These are phyloP conservation scores for Mystacornis crossleyi DNA, from an alignment of 2,113 vertebrate species.

Conservation along the genomic window DNA sequence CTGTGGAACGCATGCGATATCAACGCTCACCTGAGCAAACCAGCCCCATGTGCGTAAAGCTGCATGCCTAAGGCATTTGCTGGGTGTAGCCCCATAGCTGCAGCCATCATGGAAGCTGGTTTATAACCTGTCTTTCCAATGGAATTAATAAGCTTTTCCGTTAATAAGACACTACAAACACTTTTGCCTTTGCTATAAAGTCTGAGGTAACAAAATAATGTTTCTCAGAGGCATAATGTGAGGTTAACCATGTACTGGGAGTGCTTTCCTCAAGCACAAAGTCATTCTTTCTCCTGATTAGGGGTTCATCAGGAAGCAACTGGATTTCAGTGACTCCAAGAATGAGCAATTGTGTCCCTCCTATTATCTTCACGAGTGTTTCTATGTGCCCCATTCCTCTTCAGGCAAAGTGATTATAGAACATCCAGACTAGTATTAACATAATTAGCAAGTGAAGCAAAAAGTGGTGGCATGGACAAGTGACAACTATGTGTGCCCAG, in stretches of 20 bases:
- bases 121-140: not conserved
- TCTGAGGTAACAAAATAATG: not conserved
- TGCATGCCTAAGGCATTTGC: not conserved
- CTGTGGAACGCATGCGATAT: not conserved
- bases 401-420: not conserved
- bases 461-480: not conserved
- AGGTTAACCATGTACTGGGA: not conserved
- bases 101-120: not conserved
- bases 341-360: not conserved
- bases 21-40: not conserved
- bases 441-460: not conserved
- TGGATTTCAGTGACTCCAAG: not conserved
- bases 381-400: not conserved
- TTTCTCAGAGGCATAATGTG: not conserved
- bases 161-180: not conserved
- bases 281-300: not conserved
- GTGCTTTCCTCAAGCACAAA: not conserved
- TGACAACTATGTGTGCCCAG: fast-evolving
- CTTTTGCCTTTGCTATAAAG: not conserved
- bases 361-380: not conserved
- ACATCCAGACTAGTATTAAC: not conserved
- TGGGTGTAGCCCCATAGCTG: not conserved
- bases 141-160: not conserved
- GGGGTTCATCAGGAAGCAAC: not conserved
- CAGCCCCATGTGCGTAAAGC: not conserved